Base-by-base conservation (phyloP, 2,888 invertebrate species). In the Onchidella celtica region DNA sequence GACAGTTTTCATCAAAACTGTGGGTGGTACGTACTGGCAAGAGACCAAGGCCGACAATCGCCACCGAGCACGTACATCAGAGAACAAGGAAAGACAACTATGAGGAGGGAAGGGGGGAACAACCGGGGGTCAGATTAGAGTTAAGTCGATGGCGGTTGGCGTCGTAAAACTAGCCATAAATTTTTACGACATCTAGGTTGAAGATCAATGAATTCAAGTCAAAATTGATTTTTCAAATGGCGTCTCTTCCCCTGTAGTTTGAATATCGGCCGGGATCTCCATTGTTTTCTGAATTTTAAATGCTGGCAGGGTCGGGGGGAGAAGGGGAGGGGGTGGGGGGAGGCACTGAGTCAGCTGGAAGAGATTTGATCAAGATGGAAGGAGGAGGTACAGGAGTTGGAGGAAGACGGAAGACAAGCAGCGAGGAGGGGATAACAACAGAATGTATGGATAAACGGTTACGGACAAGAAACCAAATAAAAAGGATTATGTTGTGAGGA, bases 171-270 rank as follows among this genome's bases (percentile, higher is more conserved):
- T 59, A 9, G n/a, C 24, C 9, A 3, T 27, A 32, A 34, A 34
- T 4, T 59, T 73, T 73, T 73, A 73, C 59, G 61, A 61, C 61
- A 34, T 21, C 34, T 47, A n/a, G n/a, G 36, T 38, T 24, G 27
- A 21, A 34, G 59, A 73, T 73, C 73, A n/a, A 73, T 73, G 57
- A 24, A 14, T 59, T 73, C 2, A 73, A 73, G 24, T 73, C 34
- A 1, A 36, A 73, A 73, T 73, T 59, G 24, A 73, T 73, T 70
- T 40, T 24, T 2, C 9, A 59, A 73, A 59, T 27, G 57, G 36
- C 21, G 34, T 73, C 73, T 72, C 34, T 24, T 24, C 24, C 66
- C 34, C 11, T 27, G 27, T 40, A 24, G 38, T 68, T 11, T 68
- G 2, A 1, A 1, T 66, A 17, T 66, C 36, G 2, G 24, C 68